Conservation (phyloP, 2,113 vertebrate genomes). For the Hippocampus guttulatus region DNA sequence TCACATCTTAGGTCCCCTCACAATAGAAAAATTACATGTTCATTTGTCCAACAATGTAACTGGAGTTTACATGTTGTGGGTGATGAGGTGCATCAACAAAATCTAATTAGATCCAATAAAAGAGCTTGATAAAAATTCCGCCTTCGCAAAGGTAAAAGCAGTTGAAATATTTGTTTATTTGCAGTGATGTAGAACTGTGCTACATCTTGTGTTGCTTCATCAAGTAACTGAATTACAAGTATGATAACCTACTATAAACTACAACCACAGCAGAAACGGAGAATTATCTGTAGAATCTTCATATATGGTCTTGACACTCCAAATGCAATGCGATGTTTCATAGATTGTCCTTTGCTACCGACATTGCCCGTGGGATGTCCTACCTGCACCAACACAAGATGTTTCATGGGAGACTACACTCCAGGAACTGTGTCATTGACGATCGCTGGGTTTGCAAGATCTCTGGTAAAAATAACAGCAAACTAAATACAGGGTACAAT, state of each 20-base stretch:
- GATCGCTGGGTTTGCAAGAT: conserved; percentile 78
- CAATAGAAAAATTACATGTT: not conserved
- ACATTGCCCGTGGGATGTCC: conserved; percentile 69
- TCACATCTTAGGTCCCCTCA: not conserved
- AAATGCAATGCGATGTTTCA: not conserved
- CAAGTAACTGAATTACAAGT: not conserved
- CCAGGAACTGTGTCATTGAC: conserved; percentile 73
- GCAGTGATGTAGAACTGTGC: no score
- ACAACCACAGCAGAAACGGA: not conserved
- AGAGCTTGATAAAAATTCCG: no score
- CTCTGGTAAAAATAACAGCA: conserved; percentile 56
- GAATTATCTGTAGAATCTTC: not conserved
- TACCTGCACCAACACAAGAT: conserved; percentile 74
- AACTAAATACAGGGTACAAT: not conserved
- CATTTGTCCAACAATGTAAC: not conserved
- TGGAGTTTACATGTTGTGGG: no score
- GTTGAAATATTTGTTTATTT: no score
- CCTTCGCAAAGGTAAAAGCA: no score
- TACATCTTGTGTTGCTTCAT: not conserved
- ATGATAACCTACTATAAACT: not conserved
- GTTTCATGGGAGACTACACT: conserved; percentile 72
- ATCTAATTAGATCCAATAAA: no score
- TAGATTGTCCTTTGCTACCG: conserved; percentile 75
- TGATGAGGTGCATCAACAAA: no score
- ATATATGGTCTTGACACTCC: not conserved